Base-by-base conservation (phyloP, 2,797 vertebrate genomes). In the Sebastes minor region DNA sequence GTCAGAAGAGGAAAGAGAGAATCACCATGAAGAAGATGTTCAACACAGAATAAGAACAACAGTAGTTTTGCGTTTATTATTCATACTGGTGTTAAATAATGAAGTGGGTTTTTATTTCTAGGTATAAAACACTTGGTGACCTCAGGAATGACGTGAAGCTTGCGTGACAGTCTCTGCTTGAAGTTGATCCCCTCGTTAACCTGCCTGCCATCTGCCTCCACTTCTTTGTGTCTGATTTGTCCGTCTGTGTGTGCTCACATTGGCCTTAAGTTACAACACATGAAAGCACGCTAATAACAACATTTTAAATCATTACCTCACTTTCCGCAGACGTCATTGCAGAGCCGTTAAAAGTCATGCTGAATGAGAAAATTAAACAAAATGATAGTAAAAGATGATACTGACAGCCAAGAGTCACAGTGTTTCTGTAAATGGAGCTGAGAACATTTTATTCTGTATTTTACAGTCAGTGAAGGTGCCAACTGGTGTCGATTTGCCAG, bases 1-100 rank as follows among this genome's bases (percentile, higher is more conserved):
- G 35, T 25, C 35, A 61, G 32, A 28, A 8, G 23, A 70, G 4
- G 27, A 28, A 22, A 52, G 8, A 62, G 18, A 28, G 32, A 46
- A 57, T 28, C 10, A 32, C 14, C 42, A 33, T 18, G 22, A 68
- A 5, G 16, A 71, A 59, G 57, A 66, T 49, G 13, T 46, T 77
- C 18, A 60, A 57, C 75, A 57, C 38, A 75, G 60, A 72, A 60
- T 18, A 46, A 71, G 53, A 79, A 72, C 70, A 79, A 77, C 65
- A 84, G 53, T 67, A 16, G 61, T 55, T 64, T 60, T 9, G 2
- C 6, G 35, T 93, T 5, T 18, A 92, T 91, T 69, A 89, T 92
- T 90, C 25, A 91, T 81, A n/a, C 12, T 8, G 27, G 14, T 57
- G 35, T 55, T 94, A 62, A 93, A 91, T 87, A 90, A 89, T 87